phyloP scores from a whole-genome alignment of 1,140 invertebrate genomes.

The Sinella curviseta region DNA sequence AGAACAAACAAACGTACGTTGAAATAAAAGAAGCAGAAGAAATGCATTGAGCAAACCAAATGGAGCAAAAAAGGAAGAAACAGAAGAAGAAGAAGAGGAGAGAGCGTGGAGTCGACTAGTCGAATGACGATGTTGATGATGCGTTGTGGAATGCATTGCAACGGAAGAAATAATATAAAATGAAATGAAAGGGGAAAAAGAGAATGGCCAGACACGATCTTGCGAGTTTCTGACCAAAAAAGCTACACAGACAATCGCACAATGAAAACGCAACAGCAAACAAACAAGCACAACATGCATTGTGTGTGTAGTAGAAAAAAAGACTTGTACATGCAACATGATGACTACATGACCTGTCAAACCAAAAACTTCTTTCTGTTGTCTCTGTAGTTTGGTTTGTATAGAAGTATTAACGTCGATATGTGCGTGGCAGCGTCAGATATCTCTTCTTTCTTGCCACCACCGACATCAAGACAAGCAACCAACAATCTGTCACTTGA shows the following conservation, averaged over 20 bases:
- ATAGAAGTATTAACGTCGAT: too few species aligned
- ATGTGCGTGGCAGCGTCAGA: neutral
- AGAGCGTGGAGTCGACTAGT: too few species aligned
- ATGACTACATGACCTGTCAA: conserved; percentile 10
- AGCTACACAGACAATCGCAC: neutral
- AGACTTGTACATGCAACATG: neutral
- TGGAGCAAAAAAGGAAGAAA: neutral
- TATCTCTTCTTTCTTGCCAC: neutral
- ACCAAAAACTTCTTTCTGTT: neutral
- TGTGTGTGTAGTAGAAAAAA: neutral
- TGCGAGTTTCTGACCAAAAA: neutral
- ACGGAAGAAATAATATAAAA: too few species aligned
- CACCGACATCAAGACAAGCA: too few species aligned
- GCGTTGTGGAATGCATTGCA: too few species aligned
- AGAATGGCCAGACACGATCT: neutral
- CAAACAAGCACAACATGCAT: too few species aligned
- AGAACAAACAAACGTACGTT: neutral
- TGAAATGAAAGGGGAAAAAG: neutral
- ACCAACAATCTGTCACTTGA: neutral
- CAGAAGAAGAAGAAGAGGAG: too few species aligned
- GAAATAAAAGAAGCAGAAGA: neutral
- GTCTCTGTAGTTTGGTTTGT: neutral
- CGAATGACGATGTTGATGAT: too few species aligned
- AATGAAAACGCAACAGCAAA: neutral
- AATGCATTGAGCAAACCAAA: neutral